These are phyloP conservation scores for Oceanites oceanicus DNA, from an alignment of 2,113 vertebrate species.

Conservation along the genomic window DNA sequence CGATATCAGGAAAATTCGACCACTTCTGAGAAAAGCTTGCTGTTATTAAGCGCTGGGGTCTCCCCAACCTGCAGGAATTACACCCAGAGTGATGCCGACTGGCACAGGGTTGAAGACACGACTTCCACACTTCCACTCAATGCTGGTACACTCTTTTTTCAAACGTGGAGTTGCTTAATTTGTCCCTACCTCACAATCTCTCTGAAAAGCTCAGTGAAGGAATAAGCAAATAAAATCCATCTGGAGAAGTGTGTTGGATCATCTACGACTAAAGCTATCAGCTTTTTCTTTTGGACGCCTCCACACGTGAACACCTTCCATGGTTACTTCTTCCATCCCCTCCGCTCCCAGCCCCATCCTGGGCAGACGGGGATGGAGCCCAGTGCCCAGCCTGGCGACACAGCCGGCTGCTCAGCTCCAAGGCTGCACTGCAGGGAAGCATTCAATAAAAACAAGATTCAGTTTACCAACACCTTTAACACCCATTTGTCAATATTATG, in stretches of 20 bases:
- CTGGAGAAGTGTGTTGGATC: accelerated
- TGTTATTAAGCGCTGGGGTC: background rate
- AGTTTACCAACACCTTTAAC: background rate
- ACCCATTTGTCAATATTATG: background rate
- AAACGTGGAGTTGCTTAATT: accelerated
- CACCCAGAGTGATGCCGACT: background rate
- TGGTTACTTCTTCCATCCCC: background rate
- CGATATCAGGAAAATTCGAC: background rate
- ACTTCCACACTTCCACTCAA: background rate
- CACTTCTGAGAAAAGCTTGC: background rate
- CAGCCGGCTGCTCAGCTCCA: background rate
- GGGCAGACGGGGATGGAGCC: background rate
- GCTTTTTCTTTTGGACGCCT: background rate
- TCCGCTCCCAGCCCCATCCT: background rate
- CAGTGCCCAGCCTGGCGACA: background rate
- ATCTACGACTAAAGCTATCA: background rate
- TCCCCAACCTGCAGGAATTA: background rate
- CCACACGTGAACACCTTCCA: too few relatives aligned
- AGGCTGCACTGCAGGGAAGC: background rate
- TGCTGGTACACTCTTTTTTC: too few relatives aligned
- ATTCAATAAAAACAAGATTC: background rate
- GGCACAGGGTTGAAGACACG: accelerated
- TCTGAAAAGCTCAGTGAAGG: background rate
- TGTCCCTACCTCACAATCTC: background rate
- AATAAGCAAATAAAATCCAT: background rate